phyloP scores from a whole-genome alignment of 1,140 invertebrate species.

The Tenebrio molitor region DNA sequence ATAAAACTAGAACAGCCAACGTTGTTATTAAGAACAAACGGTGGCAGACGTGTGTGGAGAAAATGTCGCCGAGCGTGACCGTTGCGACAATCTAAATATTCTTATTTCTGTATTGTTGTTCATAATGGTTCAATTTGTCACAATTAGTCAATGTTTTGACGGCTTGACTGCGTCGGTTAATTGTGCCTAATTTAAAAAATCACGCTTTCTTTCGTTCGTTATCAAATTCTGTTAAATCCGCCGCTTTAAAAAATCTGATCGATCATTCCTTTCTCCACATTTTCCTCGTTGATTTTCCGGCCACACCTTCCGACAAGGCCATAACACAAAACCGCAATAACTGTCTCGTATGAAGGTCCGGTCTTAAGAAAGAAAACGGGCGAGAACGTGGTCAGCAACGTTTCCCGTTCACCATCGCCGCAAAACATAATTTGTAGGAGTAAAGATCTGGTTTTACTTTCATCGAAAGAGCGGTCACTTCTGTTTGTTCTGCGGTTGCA shows the following conservation, averaged over 20 bases:
- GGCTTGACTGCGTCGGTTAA: not conserved
- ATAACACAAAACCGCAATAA: conserved; percentile 33
- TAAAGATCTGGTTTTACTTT: conserved; percentile 35
- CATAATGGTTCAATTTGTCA: conserved; percentile 8
- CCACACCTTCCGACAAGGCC: conserved; percentile 37
- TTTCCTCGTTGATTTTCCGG: conserved; percentile 35
- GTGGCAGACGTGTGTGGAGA: conserved; percentile 34
- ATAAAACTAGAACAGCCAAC: conserved; percentile 41
- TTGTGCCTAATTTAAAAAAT: not conserved
- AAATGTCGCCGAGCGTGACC: conserved; percentile 26
- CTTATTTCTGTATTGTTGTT: not conserved
- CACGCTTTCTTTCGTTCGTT: conserved; percentile 9
- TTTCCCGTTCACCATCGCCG: conserved; percentile 24
- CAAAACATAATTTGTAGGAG: conserved; percentile 9
- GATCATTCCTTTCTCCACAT: conserved; percentile 10
- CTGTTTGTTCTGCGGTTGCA: conserved; percentile 20
- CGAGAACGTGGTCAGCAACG: not conserved
- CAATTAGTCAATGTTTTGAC: conserved; percentile 22
- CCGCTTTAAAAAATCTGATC: not conserved
- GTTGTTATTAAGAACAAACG: conserved; percentile 35
- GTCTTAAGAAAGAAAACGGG: conserved; percentile 16
- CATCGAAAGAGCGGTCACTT: conserved; percentile 21
- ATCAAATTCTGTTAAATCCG: not conserved
- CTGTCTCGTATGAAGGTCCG: conserved; percentile 16
- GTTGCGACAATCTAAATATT: conserved; percentile 25